These are phyloP conservation scores for Drosophila eohydei DNA, from an alignment of 2,888 invertebrate genomes.

Conservation along the genomic window DNA sequence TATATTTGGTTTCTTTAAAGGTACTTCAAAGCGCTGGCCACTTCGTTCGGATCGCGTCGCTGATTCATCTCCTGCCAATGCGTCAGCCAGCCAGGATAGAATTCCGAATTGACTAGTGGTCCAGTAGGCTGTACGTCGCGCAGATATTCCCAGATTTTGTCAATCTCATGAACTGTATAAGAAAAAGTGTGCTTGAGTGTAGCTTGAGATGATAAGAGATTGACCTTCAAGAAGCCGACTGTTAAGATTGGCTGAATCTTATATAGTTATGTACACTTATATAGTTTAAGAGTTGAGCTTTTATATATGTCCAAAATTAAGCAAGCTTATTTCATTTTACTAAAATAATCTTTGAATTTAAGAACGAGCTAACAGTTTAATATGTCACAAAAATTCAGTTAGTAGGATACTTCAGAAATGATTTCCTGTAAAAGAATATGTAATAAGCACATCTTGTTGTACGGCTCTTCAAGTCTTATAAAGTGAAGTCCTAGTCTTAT, in stretches of 20 bases:
- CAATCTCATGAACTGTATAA: conserved; percentile 74
- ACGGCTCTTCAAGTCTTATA: no score
- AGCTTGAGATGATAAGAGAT: no score
- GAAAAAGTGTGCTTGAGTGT: not conserved
- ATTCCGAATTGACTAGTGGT: conserved; percentile 96
- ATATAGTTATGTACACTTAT: not conserved
- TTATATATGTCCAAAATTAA: not conserved
- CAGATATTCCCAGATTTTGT: conserved; percentile 85
- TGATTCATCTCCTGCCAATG: conserved; percentile 92
- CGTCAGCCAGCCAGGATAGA: conserved; percentile 96
- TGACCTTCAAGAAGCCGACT: no score
- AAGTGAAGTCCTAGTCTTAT: no score
- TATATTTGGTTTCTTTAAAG: not conserved
- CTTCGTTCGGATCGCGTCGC: conserved; percentile 85
- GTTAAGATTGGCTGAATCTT: not conserved
- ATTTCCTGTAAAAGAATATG: no score
- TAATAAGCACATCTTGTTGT: no score
- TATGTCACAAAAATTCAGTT: no score
- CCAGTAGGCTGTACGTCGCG: conserved; percentile 88
- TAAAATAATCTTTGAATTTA: no score
- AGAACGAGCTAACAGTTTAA: no score
- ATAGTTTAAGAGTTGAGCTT: not conserved
- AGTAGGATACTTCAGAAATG: no score
- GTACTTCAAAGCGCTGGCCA: conserved; percentile 85
- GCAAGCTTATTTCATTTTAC: not conserved